These are phyloP conservation scores for Idris sp. DNA, from an alignment of 1,140 invertebrate species.

Conservation along the genomic window DNA sequence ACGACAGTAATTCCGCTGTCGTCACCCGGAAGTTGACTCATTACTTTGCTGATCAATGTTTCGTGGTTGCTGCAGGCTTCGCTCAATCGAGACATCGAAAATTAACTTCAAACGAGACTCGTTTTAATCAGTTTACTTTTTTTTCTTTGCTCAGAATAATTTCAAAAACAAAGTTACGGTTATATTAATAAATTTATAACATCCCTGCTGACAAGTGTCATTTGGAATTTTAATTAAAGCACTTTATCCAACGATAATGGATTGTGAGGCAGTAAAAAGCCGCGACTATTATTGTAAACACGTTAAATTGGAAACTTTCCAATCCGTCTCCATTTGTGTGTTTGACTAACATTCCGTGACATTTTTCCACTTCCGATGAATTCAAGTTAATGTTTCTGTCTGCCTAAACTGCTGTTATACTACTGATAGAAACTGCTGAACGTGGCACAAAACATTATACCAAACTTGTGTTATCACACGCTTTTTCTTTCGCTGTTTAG, in stretches of 20 bases:
- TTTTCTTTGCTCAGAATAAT: too few species aligned
- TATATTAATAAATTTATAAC: too few species aligned
- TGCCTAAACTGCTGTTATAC: conserved; percentile 51
- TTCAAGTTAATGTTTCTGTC: conserved; percentile 28
- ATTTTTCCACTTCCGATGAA: conserved; percentile 34
- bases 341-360: conserved; percentile 29
- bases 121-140: conserved; percentile 1
- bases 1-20: conserved; percentile 28
- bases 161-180: too few species aligned
- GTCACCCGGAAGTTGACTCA: conserved; percentile 46
- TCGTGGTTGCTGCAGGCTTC: conserved; percentile 10
- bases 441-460: conserved; percentile 31
- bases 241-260: conserved; percentile 31
- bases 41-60: conserved; percentile 35
- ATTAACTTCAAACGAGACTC: conserved; percentile 14
- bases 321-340: conserved; percentile 20
- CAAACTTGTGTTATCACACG: conserved; percentile 31
- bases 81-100: conserved; percentile 7
- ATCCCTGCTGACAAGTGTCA: conserved; percentile 5
- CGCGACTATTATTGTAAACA: conserved; percentile 34
- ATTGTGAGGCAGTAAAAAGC: conserved; percentile 19
- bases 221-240: conserved; percentile 41
- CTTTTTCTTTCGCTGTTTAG: conserved; percentile 30
- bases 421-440: conserved; percentile 42
- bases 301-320: conserved; percentile 40